These are phyloP conservation scores for Bujurquina vittata DNA, from an alignment of 2,113 vertebrate genomes.

Conservation along the genomic window DNA sequence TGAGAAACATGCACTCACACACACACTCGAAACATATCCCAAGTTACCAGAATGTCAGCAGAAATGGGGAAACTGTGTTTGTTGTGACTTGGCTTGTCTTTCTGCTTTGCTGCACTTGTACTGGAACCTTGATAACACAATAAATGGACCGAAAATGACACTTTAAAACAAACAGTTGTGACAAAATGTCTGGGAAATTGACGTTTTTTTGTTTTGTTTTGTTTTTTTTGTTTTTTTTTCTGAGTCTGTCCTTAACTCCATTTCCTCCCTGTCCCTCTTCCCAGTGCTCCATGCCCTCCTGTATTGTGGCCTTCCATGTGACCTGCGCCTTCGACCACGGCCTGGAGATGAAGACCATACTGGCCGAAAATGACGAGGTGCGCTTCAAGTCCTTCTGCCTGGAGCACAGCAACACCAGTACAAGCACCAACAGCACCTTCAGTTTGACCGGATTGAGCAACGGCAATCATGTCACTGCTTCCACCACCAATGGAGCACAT, in stretches of 20 bases:
- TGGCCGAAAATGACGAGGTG: slow-evolving; percentile 96
- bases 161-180: slow-evolving; percentile 34
- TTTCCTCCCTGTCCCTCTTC: not conserved
- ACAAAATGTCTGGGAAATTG: slow-evolving; percentile 28
- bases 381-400: slow-evolving; percentile 98
- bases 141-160: slow-evolving; percentile 51
- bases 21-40: slow-evolving; percentile 13
- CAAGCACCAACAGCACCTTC: slow-evolving; percentile 22
- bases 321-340: slow-evolving; percentile 96
- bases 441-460: slow-evolving; percentile 27
- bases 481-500: slow-evolving; percentile 28
- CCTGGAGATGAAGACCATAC: slow-evolving; percentile 95
- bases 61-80: slow-evolving; percentile 55
- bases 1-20: slow-evolving; percentile 30
- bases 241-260: not conserved
- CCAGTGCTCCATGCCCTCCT: slow-evolving; percentile 96
- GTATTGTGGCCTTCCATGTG: slow-evolving; percentile 96
- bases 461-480: slow-evolving; percentile 23
- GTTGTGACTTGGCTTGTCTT: slow-evolving; percentile 61
- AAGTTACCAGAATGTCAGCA: slow-evolving; percentile 32
- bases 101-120: slow-evolving; percentile 44
- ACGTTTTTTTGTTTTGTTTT: not conserved
- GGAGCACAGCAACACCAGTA: slow-evolving; percentile 83
- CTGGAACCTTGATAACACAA: slow-evolving; percentile 28
- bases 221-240: not conserved